Evolutionary conservation across 2,888 invertebrate species (phyloP).

Genomic region (Taphrorychus bicolor): DNA sequence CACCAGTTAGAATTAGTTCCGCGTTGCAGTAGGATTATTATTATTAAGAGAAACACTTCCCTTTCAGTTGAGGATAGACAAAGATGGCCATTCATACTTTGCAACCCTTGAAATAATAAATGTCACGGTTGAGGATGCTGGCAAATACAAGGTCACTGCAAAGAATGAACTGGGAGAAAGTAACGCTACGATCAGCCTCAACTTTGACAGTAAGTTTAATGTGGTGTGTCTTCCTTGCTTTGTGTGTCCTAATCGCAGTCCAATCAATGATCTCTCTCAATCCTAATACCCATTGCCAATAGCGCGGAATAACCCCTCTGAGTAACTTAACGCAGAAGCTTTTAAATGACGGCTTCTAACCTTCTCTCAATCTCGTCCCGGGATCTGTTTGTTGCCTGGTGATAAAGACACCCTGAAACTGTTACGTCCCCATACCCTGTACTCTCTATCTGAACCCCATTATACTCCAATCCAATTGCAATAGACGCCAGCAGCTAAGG

Average conservation of each 20-base stretch:
- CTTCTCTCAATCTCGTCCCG: slow-evolving; percentile 26
- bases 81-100: slow-evolving; percentile 93
- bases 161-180: slow-evolving; percentile 98
- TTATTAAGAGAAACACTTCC: slow-evolving; percentile 22
- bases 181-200: slow-evolving; percentile 95
- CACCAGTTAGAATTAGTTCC: neutral
- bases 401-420: slow-evolving; percentile 22
- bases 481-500: slow-evolving; percentile 48
- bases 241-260: slow-evolving; percentile 40
- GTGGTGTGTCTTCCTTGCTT: slow-evolving; percentile 50
- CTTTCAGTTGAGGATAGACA: slow-evolving; percentile 82
- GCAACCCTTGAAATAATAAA: slow-evolving; percentile 92
- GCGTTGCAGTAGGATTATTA: too few relatives aligned
- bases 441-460: slow-evolving; percentile 10
- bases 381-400: neutral
- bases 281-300: slow-evolving; percentile 37
- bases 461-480: slow-evolving; percentile 35
- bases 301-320: slow-evolving; percentile 29
- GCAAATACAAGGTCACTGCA: slow-evolving; percentile 95
- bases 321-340: slow-evolving; percentile 42
- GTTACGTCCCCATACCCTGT: neutral
- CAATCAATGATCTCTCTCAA: slow-evolving; percentile 26
- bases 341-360: slow-evolving; percentile 43
- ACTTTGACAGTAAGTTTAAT: slow-evolving; percentile 93
- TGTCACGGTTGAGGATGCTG: slow-evolving; percentile 96